A percentile compares a stretch with the other conserved stretches of the same genome.
phyloP scores from a whole-genome alignment of 1,140 invertebrate species.

The Drosophila kurseongensis region DNA sequence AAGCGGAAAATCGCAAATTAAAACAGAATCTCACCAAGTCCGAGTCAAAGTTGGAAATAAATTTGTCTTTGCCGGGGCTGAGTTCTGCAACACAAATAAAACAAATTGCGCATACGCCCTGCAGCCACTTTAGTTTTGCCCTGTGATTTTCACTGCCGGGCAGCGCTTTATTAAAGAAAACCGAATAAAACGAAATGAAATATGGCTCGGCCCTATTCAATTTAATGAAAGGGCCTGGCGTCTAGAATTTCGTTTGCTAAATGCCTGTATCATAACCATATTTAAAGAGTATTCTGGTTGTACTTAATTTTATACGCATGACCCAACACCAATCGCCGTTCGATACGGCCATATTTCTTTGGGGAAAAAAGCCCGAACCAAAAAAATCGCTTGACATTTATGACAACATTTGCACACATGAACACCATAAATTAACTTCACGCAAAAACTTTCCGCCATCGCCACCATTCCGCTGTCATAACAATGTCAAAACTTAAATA shows the following conservation, averaged over 20 bases:
- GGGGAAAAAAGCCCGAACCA: conserved; percentile 29
- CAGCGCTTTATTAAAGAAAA: conserved; percentile 49
- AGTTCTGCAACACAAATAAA: conserved; percentile 51
- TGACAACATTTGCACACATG: conserved; percentile 80
- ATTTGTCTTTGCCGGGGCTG: conserved; percentile 8
- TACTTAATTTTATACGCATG: conserved; percentile 48
- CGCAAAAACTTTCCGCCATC: conserved; percentile 56
- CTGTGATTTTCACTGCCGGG: conserved; percentile 55
- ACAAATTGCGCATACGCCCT: conserved; percentile 76
- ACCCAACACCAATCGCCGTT: conserved; percentile 36
- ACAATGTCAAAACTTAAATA: conserved; percentile 82
- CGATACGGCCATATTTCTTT: conserved; percentile 54
- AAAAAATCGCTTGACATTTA: conserved; percentile 74
- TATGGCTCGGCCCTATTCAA: conserved; percentile 17
- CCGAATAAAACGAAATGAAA: conserved; percentile 52
- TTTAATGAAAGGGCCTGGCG: conserved; percentile 15
- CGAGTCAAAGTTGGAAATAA: conserved; percentile 36
- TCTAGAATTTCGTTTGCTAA: conserved; percentile 10
- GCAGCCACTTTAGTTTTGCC: conserved; percentile 31
- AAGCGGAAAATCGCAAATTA: conserved; percentile 80
- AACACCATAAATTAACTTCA: conserved; percentile 79
- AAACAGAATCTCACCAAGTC: conserved; percentile 55
- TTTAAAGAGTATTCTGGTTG: conserved; percentile 23
- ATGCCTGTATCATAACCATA: conserved; percentile 23
- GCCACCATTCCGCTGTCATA: conserved; percentile 48